These are phyloP conservation scores for Myotis myotis DNA, from an alignment of 2,797 vertebrate species.

Conservation along the genomic window DNA sequence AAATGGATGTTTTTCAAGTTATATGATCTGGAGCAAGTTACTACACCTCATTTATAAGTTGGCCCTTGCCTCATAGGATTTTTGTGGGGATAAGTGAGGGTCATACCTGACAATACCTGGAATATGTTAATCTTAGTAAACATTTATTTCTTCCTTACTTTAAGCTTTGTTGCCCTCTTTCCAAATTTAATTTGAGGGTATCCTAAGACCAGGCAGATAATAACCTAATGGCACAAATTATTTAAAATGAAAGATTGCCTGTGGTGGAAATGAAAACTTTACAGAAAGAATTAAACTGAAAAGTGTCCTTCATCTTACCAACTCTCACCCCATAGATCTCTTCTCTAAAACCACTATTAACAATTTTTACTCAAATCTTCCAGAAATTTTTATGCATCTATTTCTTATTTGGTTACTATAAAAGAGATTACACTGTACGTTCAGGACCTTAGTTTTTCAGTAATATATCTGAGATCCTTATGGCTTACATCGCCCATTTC, in stretches of 20 bases:
- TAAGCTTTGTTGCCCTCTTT: neutral
- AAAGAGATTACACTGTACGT: neutral
- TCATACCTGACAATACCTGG: neutral
- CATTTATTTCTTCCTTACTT: neutral
- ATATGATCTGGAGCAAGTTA: neutral
- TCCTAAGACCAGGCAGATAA: neutral
- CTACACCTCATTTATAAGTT: neutral
- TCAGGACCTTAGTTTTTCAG: neutral
- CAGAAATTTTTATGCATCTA: neutral
- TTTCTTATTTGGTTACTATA: neutral
- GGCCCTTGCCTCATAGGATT: neutral
- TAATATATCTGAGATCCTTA: neutral
- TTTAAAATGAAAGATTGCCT: constrained; percentile 13
- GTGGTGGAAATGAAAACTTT: neutral
- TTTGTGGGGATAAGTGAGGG: neutral
- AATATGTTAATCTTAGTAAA: neutral
- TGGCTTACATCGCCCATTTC: neutral
- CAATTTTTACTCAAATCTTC: neutral
- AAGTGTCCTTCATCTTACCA: neutral
- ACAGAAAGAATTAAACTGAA: neutral
- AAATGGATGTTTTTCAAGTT: constrained; percentile 45
- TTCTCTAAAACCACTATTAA: neutral
- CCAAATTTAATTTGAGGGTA: neutral
- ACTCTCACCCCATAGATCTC: neutral
- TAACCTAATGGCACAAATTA: constrained; percentile 15